Evolutionary conservation across 1,140 invertebrate species (phyloP).

Genomic region (Acromyrmex echinatior): DNA sequence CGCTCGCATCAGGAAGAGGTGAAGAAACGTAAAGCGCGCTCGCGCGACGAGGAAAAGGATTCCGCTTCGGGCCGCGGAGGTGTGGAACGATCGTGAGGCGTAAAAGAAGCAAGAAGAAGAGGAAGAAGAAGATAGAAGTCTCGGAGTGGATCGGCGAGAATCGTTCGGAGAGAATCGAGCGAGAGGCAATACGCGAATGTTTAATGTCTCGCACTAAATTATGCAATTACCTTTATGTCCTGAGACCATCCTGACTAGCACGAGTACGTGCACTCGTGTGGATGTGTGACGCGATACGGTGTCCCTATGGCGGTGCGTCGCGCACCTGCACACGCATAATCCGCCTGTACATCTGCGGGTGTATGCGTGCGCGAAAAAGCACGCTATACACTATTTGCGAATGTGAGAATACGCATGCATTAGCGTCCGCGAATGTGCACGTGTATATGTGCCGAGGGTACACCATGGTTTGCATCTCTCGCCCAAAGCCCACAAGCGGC

Average conservation of each 20-base stretch:
- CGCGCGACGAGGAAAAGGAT: constrained; percentile 40
- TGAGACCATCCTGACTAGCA: constrained; percentile 66
- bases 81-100: constrained; percentile 54
- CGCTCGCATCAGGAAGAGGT: constrained; percentile 31
- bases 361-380: constrained; percentile 11
- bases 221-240: constrained; percentile 80
- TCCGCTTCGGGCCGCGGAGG: constrained; percentile 28
- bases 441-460: constrained; percentile 28
- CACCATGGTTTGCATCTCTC: constrained; percentile 29
- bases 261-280: neutral
- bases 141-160: constrained; percentile 3
- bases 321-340: constrained; percentile 20
- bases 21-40: constrained; percentile 53
- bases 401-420: no score
- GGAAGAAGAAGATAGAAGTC: neutral
- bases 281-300: neutral
- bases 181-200: constrained; percentile 73
- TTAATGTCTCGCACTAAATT: constrained; percentile 80
- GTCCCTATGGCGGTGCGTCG: constrained; percentile 20
- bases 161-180: constrained; percentile 45
- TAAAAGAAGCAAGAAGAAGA: constrained; percentile 38
- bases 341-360: neutral
- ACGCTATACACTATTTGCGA: neutral
- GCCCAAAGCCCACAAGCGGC: constrained; percentile 54
- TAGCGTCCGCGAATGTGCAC: neutral